Base-by-base conservation (phyloP, 2,888 invertebrate species). In the Alsophila aescularia region DNA sequence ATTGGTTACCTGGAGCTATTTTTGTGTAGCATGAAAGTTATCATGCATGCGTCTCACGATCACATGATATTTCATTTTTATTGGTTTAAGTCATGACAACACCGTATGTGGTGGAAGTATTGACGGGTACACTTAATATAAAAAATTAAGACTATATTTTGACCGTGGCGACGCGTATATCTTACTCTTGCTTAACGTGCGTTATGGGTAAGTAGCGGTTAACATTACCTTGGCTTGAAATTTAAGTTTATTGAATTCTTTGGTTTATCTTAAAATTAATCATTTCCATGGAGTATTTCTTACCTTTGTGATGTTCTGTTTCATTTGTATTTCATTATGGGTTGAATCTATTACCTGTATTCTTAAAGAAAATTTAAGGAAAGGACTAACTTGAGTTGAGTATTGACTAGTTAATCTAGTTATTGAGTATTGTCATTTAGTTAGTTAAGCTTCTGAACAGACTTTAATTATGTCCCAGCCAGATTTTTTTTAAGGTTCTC, bases 71-170 rank as follows among this genome's bases (percentile, higher is more conserved):
- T 83, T 89, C 85, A 85, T 79, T 78, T 90, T 90, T 89, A 90
- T 90, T 85, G 83, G 83, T 79, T 82, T 74, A 79, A 81, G 88
- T 87, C 88, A 89, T 90, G 90, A 86, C 85, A 88, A 83, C 87
- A 77, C 85, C 72, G 75, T 86, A 88, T 85, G 85, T 79, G 87
- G 87, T 84, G 80, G 77, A 74, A 78, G 73, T 82, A 81, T 75
- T 81, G 84, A 86, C 79, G 79, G 79, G 70, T 71, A 77, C 73
- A 77, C 75, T 83, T 82, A 77, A 83, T 81, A 81, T 82, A 75
- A 82, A 84, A 83, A 84, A 83, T 76, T 78, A 77, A 79, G 76
- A 79, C 69, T 77, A 79, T 85, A 83, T 85, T 86, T 85, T 86
- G 86, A 86, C 77, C 67, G 67, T 71, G 70, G 69, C 62, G 72